Base-by-base conservation (phyloP, 2,797 vertebrate genomes). In the Schizopygopsis malacanthus region DNA sequence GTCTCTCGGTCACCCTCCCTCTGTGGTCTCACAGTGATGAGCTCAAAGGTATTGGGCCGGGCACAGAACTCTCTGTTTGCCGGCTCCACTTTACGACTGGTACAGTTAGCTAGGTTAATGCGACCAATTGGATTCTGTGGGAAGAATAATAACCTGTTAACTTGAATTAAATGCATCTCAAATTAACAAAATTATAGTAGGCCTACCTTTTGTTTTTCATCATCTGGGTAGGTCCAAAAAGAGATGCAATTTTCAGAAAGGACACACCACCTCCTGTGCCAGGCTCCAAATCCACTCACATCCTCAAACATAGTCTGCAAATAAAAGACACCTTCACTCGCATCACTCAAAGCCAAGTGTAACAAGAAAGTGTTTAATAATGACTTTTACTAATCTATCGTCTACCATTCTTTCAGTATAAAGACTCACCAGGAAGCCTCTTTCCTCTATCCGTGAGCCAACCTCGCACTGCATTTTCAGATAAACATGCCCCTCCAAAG, bases 141-240 rank as follows among this genome's bases (percentile, higher is more conserved):
- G 65, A 52, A 79, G 33, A 67, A 87, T 8, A 18, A 52, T 16
- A 67, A 25, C 28, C 2, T 25, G 12, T 56, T 50, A 0, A 52
- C 75, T 67, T 25, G 18, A 69, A 69, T 15, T 5, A 71, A 71
- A 16, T 45, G n/a, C n/a, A 61, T 82, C 63, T 18, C 1, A 47
- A 18, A 22, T 15, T 13, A 22, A 6, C 2, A 54, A 10, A 82
- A 45, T 52, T 16, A 18, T 16, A 75, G 13, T 52, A 65, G 59
- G 2, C 89, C 89, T 88, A 99, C 98, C 97, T 99, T 99, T 67
- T 96, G 90, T 87, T 94, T 98, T 87, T 99, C 98, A 37, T 99
- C 98, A 73, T 99, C 97, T 2, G 98, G 98, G 77, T 99, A 99
- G 0, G 97, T 99, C 98, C 98, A 99, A 43, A 97, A 99, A 84